A percentile compares a stretch with the other conserved stretches of the same genome.
Evolutionary conservation across 2,888 invertebrate species (phyloP).

Genomic region (Acleris holmiana): DNA sequence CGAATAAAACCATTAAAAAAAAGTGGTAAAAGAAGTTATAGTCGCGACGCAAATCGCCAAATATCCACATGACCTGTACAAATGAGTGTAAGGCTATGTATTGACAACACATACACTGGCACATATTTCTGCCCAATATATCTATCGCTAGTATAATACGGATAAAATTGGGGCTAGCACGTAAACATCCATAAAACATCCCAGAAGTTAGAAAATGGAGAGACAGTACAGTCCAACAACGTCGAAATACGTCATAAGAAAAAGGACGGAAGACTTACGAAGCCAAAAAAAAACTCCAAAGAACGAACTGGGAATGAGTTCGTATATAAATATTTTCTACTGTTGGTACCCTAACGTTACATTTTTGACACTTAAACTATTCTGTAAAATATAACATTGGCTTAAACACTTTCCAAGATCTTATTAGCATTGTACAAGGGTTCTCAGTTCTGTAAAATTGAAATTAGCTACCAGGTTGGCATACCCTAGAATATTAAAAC

Average conservation of each 20-base stretch:
- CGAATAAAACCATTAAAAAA: conserved; percentile 38
- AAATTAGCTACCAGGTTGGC: conserved; percentile 46
- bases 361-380: conserved; percentile 75
- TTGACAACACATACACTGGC: conserved; percentile 57
- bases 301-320: conserved; percentile 59
- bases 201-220: conserved; percentile 40
- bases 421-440: conserved; percentile 37
- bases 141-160: conserved; percentile 34
- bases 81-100: conserved; percentile 65
- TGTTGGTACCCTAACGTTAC: conserved; percentile 77
- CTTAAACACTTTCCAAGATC: conserved; percentile 45
- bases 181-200: conserved; percentile 38
- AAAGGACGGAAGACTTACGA: conserved; percentile 81
- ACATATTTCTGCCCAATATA: conserved; percentile 54
- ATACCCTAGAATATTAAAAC: conserved; percentile 29
- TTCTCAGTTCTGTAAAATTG: conserved; percentile 45
- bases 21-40: conserved; percentile 52
- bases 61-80: conserved; percentile 85
- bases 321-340: conserved; percentile 58
- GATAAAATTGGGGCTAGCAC: conserved; percentile 36
- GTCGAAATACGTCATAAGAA: conserved; percentile 56
- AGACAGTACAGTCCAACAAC: conserved; percentile 39
- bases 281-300: conserved; percentile 65
- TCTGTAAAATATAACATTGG: conserved; percentile 51
- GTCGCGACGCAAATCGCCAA: conserved; percentile 81